Evolutionary conservation across 2,113 vertebrate species (phyloP).

Genomic region (Centropristis striata): DNA sequence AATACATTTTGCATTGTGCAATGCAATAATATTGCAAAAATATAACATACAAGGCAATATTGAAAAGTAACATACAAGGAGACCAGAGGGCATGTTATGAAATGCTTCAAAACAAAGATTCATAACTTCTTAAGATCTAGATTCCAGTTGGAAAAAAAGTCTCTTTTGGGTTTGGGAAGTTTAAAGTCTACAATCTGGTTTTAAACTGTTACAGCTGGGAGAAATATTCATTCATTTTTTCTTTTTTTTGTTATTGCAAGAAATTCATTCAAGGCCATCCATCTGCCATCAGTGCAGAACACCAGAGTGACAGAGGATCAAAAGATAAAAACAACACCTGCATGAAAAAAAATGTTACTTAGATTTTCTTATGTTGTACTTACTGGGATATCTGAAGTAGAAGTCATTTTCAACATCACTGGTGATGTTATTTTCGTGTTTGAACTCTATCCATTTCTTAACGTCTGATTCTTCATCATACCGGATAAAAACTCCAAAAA

Average conservation of each 20-base stretch:
- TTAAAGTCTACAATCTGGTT: not conserved
- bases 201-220: not conserved
- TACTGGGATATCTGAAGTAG: conserved; percentile 98
- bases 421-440: conserved; percentile 77
- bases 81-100: not conserved
- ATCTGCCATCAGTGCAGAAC: not conserved
- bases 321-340: not conserved
- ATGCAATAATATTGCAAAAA: not conserved
- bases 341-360: not conserved
- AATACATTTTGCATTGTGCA: not conserved
- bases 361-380: conserved; percentile 77
- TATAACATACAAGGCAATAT: not conserved
- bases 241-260: too few species aligned
- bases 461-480: conserved; percentile 86
- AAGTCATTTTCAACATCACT: conserved; percentile 94
- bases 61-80: not conserved
- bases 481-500: conserved; percentile 94
- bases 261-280: not conserved
- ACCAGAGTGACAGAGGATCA: not conserved
- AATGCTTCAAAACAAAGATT: not conserved
- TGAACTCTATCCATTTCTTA: conserved; percentile 80
- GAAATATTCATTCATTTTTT: not conserved
- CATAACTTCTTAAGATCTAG: not conserved
- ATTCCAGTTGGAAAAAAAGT: not conserved
- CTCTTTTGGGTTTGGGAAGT: too few species aligned